These are phyloP conservation scores for Catocala nupta DNA, from an alignment of 2,888 invertebrate species.

Conservation along the genomic window DNA sequence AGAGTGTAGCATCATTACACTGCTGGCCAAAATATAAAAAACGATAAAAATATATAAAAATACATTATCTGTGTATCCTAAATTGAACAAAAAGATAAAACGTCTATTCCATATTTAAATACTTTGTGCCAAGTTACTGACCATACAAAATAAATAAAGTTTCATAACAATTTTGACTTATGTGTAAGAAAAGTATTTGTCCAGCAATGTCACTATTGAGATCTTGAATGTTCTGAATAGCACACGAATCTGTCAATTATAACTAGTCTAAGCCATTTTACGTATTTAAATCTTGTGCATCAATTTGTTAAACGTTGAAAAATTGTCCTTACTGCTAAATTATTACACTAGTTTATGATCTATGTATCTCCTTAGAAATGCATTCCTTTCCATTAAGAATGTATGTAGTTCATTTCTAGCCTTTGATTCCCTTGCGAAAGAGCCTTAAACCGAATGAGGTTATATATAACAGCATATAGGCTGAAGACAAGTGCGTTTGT, in stretches of 20 bases:
- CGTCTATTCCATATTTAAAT: constrained; percentile 8
- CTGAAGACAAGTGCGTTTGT: constrained; percentile 3
- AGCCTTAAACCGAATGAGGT: constrained; percentile 12
- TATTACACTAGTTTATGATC: constrained; percentile 26
- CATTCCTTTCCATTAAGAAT: constrained; percentile 40
- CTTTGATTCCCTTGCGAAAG: constrained; percentile 20
- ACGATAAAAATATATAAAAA: constrained; percentile 20
- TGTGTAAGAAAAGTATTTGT: constrained; percentile 23
- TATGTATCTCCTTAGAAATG: constrained; percentile 44
- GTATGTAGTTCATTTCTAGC: constrained; percentile 35
- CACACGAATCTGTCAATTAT: constrained; percentile 38
- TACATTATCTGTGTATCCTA: constrained; percentile 17
- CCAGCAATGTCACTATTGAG: constrained; percentile 50
- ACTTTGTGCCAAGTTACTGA: constrained; percentile 4
- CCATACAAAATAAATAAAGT: constrained; percentile 4
- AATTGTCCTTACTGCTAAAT: constrained; percentile 42
- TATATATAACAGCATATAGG: constrained; percentile 4
- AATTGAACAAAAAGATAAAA: constrained; percentile 10
- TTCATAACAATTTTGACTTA: constrained; percentile 8
- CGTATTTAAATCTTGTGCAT: constrained; percentile 57
- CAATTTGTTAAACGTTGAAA: constrained; percentile 48
- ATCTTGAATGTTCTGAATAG: constrained; percentile 41
- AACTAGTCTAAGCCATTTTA: constrained; percentile 50
- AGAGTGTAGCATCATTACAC: constrained; percentile 43
- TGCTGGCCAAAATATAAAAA: constrained; percentile 41